Evolutionary conservation across 2,797 vertebrate species (phyloP).

Genomic region (Pangasius sanitwongsei): DNA sequence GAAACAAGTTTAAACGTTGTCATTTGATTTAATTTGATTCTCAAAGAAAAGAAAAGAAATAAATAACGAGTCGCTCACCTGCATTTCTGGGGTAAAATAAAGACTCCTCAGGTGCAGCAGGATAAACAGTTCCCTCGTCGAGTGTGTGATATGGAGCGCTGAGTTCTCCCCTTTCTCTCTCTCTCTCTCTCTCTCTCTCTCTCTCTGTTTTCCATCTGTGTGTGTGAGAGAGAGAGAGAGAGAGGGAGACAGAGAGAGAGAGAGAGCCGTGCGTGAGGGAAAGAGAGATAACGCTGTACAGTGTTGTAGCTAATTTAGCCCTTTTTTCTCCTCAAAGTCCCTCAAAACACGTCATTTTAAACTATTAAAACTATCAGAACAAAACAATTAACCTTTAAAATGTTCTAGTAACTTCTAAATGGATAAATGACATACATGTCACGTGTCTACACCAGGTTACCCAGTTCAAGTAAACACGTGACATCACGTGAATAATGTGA

Average conservation of each 20-base stretch:
- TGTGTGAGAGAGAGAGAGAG: not conserved
- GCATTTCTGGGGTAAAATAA: slow-evolving; percentile 14
- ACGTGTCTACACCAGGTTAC: not conserved
- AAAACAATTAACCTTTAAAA: not conserved
- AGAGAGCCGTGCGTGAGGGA: not conserved
- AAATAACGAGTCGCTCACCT: slow-evolving; percentile 7
- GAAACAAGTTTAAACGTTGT: not conserved
- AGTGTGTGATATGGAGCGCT: not conserved
- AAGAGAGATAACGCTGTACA: not conserved
- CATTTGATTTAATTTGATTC: not conserved
- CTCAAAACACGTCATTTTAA: not conserved
- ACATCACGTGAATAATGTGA: not conserved
- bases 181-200: not conserved
- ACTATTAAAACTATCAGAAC: not conserved
- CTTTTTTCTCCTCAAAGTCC: not conserved
- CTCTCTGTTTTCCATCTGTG: no score
- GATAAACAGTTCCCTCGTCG: slow-evolving; percentile 15
- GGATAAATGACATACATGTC: not conserved
- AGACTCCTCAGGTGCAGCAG: slow-evolving; percentile 25
- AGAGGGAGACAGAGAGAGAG: not conserved
- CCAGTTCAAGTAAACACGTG: not conserved
- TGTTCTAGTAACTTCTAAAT: not conserved
- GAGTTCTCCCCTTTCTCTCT: not conserved
- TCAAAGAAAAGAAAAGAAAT: not conserved
- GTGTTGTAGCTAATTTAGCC: not conserved